Percentiles rank a stretch among this genome's conserved stretches.
Conservation (phyloP, 1,140 invertebrate genomes). For the Thaumatotibia leucotreta region DNA sequence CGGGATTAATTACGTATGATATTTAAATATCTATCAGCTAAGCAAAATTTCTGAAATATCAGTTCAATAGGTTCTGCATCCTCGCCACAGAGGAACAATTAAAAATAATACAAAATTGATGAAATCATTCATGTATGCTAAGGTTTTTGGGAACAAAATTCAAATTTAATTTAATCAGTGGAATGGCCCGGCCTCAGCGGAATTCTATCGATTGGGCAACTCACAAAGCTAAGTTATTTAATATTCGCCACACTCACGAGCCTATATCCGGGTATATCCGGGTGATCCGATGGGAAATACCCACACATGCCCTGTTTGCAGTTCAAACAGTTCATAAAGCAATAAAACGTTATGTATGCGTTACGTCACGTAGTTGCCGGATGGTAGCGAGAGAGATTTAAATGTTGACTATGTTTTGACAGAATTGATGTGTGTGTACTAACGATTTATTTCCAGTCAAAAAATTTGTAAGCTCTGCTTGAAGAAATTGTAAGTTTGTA, state of each 20-base stretch:
- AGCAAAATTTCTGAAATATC: too few species aligned
- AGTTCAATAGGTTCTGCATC: too few species aligned
- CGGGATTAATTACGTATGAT: too few species aligned
- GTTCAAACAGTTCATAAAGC: neutral
- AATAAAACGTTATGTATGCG: neutral
- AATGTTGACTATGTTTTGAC: neutral
- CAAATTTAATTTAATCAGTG: conserved; percentile 6
- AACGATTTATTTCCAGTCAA: too few species aligned
- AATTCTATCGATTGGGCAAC: neutral
- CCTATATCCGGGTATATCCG: neutral
- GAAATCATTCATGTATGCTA: neutral
- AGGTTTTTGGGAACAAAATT: conserved; percentile 3
- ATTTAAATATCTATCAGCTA: too few species aligned
- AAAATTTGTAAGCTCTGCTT: too few species aligned
- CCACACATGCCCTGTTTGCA: neutral
- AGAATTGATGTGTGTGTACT: neutral
- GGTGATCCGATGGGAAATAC: neutral
- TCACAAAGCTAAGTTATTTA: conserved; percentile 11
- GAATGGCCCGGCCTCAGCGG: neutral
- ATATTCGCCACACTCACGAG: conserved; percentile 4
- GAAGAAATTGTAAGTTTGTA: too few species aligned
- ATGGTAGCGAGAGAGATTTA: neutral
- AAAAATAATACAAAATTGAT: neutral
- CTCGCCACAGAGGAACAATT: neutral
- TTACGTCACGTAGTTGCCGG: neutral